Evolutionary conservation across 1,140 invertebrate species (phyloP).

Genomic region (Octopus bimaculoides): DNA sequence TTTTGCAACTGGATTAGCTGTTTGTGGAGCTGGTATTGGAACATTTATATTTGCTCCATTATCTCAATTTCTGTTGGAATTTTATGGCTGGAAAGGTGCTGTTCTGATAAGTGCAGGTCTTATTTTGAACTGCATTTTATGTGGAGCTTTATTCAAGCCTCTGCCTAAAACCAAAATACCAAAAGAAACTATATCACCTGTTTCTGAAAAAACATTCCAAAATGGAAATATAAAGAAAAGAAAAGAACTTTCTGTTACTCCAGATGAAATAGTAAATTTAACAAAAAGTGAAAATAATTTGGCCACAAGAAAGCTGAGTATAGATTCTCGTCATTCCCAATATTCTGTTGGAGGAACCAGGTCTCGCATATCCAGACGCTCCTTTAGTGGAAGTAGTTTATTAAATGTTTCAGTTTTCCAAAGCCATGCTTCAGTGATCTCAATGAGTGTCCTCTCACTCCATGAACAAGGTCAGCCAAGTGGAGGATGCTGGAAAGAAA

Average conservation of each 20-base stretch:
- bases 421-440: conserved; percentile 42
- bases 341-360: not conserved
- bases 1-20: conserved; percentile 83
- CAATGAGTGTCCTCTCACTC: conserved; percentile 36
- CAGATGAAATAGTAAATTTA: not conserved
- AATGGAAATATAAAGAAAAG: not conserved
- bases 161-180: conserved; percentile 51
- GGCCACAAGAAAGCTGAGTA: too few species aligned
- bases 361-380: conserved; percentile 64
- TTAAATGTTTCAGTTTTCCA: conserved; percentile 64
- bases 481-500: not conserved
- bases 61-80: conserved; percentile 41
- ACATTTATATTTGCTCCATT: conserved; percentile 52
- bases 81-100: conserved; percentile 56
- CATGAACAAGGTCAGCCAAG: conserved; percentile 17
- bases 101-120: conserved; percentile 79
- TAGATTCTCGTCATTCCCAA: not conserved
- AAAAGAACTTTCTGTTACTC: not conserved
- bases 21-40: conserved; percentile 52
- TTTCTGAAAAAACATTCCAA: not conserved
- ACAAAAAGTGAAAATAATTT: not conserved
- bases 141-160: conserved; percentile 77
- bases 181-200: not conserved
- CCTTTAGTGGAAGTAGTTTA: conserved; percentile 81
- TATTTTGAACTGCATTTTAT: conserved; percentile 74